These are phyloP conservation scores for Scaptomyza flava DNA, from an alignment of 2,888 invertebrate genomes.

Conservation along the genomic window DNA sequence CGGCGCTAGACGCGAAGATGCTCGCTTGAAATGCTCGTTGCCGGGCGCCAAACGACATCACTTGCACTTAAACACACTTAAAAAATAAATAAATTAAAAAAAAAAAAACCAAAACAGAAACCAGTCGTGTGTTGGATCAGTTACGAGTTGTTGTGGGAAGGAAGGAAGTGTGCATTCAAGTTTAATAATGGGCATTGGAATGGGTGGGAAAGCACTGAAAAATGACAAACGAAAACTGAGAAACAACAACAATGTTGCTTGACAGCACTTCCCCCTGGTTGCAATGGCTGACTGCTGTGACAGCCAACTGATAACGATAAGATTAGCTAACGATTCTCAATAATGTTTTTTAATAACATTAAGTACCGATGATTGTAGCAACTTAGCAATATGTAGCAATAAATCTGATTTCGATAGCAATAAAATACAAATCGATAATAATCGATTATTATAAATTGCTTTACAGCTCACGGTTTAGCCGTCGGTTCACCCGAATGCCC, in stretches of 20 bases:
- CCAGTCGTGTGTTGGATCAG: slow-evolving; percentile 44
- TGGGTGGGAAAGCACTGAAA: slow-evolving; percentile 32
- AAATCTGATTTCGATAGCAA: background rate
- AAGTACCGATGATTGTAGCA: too few species aligned
- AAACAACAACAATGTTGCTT: background rate
- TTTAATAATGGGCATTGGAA: slow-evolving; percentile 57
- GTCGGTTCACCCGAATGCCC: slow-evolving; percentile 91
- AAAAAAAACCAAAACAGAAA: slow-evolving; percentile 55
- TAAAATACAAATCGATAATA: background rate
- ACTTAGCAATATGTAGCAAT: too few species aligned
- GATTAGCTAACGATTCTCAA: background rate
- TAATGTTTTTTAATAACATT: background rate
- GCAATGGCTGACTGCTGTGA: background rate
- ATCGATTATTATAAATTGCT: background rate
- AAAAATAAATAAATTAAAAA: slow-evolving; percentile 3
- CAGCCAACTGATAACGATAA: slow-evolving; percentile 11
- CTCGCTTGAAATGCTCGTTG: slow-evolving; percentile 49
- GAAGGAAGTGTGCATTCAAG: slow-evolving; percentile 64
- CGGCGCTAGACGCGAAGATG: slow-evolving; percentile 50
- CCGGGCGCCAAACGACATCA: slow-evolving; percentile 46
- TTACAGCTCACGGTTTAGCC: slow-evolving; percentile 86
- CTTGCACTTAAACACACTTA: slow-evolving; percentile 28
- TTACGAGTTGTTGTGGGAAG: slow-evolving; percentile 35
- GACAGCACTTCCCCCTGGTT: slow-evolving; percentile 22
- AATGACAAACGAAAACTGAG: background rate